Percentiles rank a stretch among this genome's conserved stretches.
Conservation (phyloP, 2,797 vertebrate species). For the Myripristis jacobus region DNA sequence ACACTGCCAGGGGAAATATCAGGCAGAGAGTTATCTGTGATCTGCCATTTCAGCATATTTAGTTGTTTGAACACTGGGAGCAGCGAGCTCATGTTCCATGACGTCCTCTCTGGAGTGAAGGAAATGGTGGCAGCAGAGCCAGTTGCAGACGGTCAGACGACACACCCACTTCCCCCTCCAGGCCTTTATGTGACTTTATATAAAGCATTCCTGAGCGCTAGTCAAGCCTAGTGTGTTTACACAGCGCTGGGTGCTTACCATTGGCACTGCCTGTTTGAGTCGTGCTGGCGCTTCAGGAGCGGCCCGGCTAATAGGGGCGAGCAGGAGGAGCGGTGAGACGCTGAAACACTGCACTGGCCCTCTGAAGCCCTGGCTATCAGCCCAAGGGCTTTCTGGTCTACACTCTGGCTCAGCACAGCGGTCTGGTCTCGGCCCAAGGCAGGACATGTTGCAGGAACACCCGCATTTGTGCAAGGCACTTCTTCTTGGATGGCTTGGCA, state of each 20-base stretch:
- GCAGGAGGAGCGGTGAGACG: slow-evolving; percentile 57
- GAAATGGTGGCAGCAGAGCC: slow-evolving; percentile 82
- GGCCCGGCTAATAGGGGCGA: slow-evolving; percentile 83
- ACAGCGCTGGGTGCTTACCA: slow-evolving; percentile 81
- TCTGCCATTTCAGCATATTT: slow-evolving; percentile 78
- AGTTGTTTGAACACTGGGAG: slow-evolving; percentile 72
- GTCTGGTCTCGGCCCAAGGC: slow-evolving; percentile 29
- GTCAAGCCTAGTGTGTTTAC: slow-evolving; percentile 86
- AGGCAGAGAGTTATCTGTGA: slow-evolving; percentile 64
- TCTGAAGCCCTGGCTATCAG: slow-evolving; percentile 78
- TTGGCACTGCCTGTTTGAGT: slow-evolving; percentile 75
- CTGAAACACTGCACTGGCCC: slow-evolving; percentile 76
- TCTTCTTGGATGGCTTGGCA: slow-evolving; percentile 54
- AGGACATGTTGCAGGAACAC: slow-evolving; percentile 52
- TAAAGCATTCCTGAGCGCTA: slow-evolving; percentile 86
- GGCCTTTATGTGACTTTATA: slow-evolving; percentile 86
- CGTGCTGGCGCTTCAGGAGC: slow-evolving; percentile 77
- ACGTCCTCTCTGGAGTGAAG: slow-evolving; percentile 73
- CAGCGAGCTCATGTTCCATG: slow-evolving; percentile 77
- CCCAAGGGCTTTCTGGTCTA: slow-evolving; percentile 74
- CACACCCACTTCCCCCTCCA: slow-evolving; percentile 82
- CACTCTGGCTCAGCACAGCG: slow-evolving; percentile 66
- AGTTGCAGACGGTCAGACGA: slow-evolving; percentile 76
- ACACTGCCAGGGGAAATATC: slow-evolving; percentile 51
- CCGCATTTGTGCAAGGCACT: slow-evolving; percentile 62